These are phyloP conservation scores for Bos javanicus DNA, from an alignment of 2,113 vertebrate genomes.

Conservation along the genomic window DNA sequence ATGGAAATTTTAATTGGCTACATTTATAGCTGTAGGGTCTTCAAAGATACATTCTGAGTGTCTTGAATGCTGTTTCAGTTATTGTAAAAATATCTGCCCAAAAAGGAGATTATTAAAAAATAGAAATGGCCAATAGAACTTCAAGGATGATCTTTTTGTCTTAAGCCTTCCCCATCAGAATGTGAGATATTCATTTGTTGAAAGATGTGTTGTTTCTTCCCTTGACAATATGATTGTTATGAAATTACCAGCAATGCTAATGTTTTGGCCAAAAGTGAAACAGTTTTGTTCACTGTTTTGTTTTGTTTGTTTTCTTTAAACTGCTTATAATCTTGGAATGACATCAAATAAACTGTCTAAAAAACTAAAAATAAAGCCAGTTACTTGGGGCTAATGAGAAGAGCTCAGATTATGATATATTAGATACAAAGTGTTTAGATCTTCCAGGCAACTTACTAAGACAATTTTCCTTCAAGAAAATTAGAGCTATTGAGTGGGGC, in stretches of 20 bases:
- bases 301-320: constrained; percentile 57
- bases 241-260: constrained; percentile 66
- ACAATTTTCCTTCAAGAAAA: not conserved
- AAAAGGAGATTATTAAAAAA: constrained; percentile 74
- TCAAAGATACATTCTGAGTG: constrained; percentile 67
- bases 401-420: not conserved
- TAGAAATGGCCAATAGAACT: constrained; percentile 73
- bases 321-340: constrained; percentile 60
- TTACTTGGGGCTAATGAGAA: constrained; percentile 7
- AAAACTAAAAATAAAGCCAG: constrained; percentile 43
- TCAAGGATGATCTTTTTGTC: constrained; percentile 66
- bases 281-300: constrained; percentile 61
- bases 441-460: not conserved
- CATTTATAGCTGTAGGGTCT: not conserved
- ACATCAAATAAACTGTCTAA: constrained; percentile 17
- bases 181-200: constrained; percentile 73
- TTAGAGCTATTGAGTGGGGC: not conserved
- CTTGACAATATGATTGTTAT: constrained; percentile 67
- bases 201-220: constrained; percentile 75
- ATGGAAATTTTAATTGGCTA: not conserved
- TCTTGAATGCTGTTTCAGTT: constrained; percentile 67
- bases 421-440: not conserved
- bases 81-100: constrained; percentile 77
- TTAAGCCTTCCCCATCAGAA: constrained; percentile 74
- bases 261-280: constrained; percentile 67